These are phyloP conservation scores for Onychomys leucogaster DNA, from an alignment of 2,797 vertebrate species.

Conservation along the genomic window DNA sequence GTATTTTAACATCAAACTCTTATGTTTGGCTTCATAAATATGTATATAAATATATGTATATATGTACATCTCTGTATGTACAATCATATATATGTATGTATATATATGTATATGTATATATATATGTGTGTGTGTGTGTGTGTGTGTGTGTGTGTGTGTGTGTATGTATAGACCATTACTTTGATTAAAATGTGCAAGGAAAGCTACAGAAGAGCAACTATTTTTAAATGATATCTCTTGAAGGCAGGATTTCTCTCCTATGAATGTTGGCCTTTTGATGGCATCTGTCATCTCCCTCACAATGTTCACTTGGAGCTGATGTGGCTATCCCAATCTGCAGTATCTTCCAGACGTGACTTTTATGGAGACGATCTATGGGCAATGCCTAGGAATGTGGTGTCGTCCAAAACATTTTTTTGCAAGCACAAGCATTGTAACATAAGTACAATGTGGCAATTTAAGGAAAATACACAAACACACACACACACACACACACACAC, in stretches of 20 bases:
- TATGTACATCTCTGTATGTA: not conserved
- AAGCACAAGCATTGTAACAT: not conserved
- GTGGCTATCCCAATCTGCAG: not conserved
- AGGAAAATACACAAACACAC: not conserved
- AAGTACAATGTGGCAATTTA: not conserved
- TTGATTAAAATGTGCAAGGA: conserved; percentile 46
- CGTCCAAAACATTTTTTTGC: not conserved
- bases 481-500: not conserved
- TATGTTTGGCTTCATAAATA: not conserved
- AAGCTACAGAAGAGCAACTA: not conserved
- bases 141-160: not conserved
- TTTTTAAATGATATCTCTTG: not conserved
- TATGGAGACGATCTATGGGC: not conserved
- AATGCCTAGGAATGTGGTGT: not conserved
- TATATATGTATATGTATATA: not conserved
- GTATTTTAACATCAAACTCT: not conserved
- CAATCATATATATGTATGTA: not conserved
- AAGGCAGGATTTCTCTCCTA: not conserved
- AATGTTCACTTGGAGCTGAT: not conserved
- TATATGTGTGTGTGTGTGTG: too few species aligned
- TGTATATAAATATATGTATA: too few species aligned
- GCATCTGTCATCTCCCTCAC: not conserved
- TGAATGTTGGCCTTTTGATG: not conserved
- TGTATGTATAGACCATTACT: not conserved
- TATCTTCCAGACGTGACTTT: not conserved